Percentiles rank a stretch among this genome's conserved stretches.
phyloP scores from a whole-genome alignment of 1,140 invertebrate genomes.

The Camponotus pennsylvanicus region DNA sequence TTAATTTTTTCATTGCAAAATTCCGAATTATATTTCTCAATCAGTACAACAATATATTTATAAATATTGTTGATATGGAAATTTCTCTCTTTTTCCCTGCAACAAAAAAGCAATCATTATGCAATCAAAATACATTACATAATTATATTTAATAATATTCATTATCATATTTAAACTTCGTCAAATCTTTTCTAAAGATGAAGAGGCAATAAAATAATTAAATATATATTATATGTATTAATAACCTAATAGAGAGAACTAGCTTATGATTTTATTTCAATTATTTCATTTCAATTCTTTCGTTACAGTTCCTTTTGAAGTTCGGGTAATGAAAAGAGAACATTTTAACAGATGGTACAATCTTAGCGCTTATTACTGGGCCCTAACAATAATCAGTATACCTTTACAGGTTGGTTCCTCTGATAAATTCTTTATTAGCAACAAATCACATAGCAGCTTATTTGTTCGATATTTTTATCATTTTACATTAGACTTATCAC shows the following conservation, averaged over 20 bases:
- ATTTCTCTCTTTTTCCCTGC: background rate
- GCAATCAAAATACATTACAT: background rate
- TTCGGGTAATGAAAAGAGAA: constrained; percentile 94
- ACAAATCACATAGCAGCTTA: background rate
- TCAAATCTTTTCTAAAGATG: background rate
- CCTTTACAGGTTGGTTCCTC: constrained; percentile 88
- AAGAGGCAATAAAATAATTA: background rate
- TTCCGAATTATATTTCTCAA: background rate
- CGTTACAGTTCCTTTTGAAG: constrained; percentile 94
- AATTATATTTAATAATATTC: background rate
- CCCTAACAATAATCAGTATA: constrained; percentile 91
- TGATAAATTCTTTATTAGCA: background rate
- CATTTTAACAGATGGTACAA: constrained; percentile 98
- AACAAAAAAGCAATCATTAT: background rate
- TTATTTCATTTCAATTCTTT: constrained; percentile 7
- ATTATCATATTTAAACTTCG: background rate
- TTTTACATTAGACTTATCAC: background rate
- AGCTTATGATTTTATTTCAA: background rate
- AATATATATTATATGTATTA: background rate
- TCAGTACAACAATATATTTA: background rate
- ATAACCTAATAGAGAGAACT: background rate
- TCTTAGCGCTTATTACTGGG: constrained; percentile 95
- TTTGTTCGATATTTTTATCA: background rate
- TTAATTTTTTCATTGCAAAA: background rate
- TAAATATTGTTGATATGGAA: background rate